Percentiles rank a stretch among this genome's conserved stretches.
Evolutionary conservation across 2,797 vertebrate genomes (phyloP).

Genomic region (Rhabdophis nuchalis): DNA sequence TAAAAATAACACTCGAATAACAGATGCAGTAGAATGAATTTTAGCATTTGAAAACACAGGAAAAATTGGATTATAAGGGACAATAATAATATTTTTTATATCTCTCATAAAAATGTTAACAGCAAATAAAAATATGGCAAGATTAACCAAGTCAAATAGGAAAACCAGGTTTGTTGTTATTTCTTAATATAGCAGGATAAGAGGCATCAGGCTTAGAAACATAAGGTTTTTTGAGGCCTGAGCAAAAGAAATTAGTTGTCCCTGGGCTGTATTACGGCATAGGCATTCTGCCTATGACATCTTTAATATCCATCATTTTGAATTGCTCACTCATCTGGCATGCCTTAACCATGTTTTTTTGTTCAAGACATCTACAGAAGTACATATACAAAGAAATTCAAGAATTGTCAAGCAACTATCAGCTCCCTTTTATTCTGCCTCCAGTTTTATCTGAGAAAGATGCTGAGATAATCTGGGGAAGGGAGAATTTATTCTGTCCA

Average conservation of each 20-base stretch:
- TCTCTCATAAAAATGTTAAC: background rate
- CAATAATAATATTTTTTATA: background rate
- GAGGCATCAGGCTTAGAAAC: background rate
- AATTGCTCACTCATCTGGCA: background rate
- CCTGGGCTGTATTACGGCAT: background rate
- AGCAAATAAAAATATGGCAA: constrained; percentile 2
- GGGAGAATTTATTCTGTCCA: background rate
- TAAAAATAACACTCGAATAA: background rate
- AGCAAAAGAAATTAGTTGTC: background rate
- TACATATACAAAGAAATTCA: background rate
- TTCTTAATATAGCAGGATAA: background rate
- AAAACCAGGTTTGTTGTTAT: background rate
- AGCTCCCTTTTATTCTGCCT: background rate
- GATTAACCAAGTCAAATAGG: background rate
- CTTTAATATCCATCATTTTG: background rate
- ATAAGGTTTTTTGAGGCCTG: background rate
- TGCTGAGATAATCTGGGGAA: background rate
- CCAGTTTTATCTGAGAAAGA: background rate
- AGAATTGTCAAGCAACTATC: background rate
- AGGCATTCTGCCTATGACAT: background rate
- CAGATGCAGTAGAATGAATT: background rate
- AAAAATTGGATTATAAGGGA: background rate
- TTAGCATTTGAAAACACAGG: background rate
- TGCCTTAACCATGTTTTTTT: background rate
- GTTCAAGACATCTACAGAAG: background rate